Conservation (phyloP, 2,888 invertebrate genomes). For the Cephus spinipes region DNA sequence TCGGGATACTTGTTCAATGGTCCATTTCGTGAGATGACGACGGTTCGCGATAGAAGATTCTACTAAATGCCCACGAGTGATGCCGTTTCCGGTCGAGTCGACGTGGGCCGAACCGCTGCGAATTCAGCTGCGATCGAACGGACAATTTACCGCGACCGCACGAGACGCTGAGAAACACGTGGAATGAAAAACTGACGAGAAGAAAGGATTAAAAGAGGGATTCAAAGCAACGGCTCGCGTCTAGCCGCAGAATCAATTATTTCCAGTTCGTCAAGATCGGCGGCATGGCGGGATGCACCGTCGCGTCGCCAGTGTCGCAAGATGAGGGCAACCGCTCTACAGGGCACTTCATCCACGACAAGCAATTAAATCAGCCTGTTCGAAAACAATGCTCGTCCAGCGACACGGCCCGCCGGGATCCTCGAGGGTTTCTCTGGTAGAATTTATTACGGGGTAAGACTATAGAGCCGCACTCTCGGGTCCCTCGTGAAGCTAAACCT, state of each 20-base stretch:
- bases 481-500: constrained; percentile 9
- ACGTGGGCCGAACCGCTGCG: background rate
- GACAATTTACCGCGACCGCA: background rate
- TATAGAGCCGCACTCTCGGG: constrained; percentile 5
- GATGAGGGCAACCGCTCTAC: background rate
- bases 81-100: background rate
- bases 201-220: background rate
- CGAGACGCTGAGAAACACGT: background rate
- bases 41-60: background rate
- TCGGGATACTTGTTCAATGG: constrained; percentile 1
- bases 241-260: background rate
- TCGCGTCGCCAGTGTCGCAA: background rate
- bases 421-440: constrained; percentile 1
- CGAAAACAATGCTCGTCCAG: background rate
- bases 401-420: background rate
- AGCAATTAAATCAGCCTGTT: background rate
- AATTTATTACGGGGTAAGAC: constrained; percentile 1
- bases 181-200: background rate
- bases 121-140: background rate
- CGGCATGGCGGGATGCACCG: background rate
- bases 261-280: background rate
- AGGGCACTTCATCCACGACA: background rate
- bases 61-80: background rate
- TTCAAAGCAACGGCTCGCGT: background rate
- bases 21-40: background rate